phyloP scores from a whole-genome alignment of 2,888 invertebrate species.

The Acanthosepion pharaonis region DNA sequence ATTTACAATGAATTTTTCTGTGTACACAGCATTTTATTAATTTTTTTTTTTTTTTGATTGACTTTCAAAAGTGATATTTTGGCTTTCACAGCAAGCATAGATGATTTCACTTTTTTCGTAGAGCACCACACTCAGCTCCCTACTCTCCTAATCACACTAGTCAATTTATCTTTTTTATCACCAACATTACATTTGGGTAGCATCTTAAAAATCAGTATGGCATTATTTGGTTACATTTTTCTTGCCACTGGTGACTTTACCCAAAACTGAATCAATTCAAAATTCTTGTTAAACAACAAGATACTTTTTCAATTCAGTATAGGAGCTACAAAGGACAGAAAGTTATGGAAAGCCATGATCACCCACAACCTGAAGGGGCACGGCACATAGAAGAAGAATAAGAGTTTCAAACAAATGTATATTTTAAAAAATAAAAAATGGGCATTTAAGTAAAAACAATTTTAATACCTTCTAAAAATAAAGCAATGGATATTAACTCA shows the following conservation, averaged over 20 bases:
- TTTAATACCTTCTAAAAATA: not conserved
- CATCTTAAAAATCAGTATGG: not conserved
- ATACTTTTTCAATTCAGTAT: too few species aligned
- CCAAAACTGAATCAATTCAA: not conserved
- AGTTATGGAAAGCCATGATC: too few species aligned
- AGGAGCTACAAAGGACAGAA: too few species aligned
- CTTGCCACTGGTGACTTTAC: not conserved
- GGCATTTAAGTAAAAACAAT: not conserved
- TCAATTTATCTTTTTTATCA: not conserved
- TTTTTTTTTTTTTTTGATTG: not conserved
- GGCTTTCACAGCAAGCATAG: not conserved
- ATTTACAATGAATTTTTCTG: slow-evolving; percentile 39
- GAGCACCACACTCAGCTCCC: not conserved
- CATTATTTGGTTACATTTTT: not conserved
- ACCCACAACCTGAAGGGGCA: too few species aligned
- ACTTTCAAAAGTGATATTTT: not conserved
- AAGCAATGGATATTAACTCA: not conserved
- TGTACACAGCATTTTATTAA: not conserved
- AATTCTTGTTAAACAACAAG: not conserved
- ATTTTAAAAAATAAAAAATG: not conserved
- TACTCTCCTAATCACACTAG: not conserved
- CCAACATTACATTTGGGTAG: not conserved
- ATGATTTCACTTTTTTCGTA: not conserved
- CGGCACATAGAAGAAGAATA: too few species aligned
- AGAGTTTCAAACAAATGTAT: not conserved